phyloP scores from a whole-genome alignment of 2,113 vertebrate species.

The Phrynocephalus versicolor region DNA sequence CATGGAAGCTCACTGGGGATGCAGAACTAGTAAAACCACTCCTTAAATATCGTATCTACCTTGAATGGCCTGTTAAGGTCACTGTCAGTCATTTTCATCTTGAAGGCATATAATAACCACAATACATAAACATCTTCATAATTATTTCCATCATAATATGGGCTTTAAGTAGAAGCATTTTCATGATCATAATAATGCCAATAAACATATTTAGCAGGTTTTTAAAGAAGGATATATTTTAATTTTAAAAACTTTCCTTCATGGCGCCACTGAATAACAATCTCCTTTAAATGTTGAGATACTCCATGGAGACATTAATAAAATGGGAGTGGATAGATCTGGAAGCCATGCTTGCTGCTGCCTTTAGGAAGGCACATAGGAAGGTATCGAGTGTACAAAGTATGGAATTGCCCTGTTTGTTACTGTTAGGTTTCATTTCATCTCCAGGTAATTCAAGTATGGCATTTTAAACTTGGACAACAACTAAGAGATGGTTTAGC shows the following conservation, averaged over 20 bases:
- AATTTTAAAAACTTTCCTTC: not conserved
- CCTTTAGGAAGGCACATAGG: not conserved
- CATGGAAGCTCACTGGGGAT: no score
- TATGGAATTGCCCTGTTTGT: not conserved
- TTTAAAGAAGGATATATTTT: not conserved
- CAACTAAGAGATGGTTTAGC: not conserved
- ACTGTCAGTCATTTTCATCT: no score
- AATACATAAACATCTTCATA: not conserved
- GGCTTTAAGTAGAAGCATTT: not conserved
- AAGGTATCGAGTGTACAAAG: not conserved
- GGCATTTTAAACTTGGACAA: not conserved
- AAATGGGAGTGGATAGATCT: not conserved
- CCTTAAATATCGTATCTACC: no score
- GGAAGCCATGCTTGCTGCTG: no score
- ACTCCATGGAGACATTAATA: not conserved
- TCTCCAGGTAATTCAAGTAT: not conserved
- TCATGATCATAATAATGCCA: not conserved
- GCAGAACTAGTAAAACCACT: no score
- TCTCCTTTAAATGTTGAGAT: not conserved
- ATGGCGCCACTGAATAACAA: not conserved
- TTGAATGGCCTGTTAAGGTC: no score
- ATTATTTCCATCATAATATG: not conserved
- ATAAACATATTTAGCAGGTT: not conserved
- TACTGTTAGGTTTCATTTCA: not conserved
- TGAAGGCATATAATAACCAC: no score